phyloP scores from a whole-genome alignment of 2,797 vertebrate species.

The Sebastes jordani region DNA sequence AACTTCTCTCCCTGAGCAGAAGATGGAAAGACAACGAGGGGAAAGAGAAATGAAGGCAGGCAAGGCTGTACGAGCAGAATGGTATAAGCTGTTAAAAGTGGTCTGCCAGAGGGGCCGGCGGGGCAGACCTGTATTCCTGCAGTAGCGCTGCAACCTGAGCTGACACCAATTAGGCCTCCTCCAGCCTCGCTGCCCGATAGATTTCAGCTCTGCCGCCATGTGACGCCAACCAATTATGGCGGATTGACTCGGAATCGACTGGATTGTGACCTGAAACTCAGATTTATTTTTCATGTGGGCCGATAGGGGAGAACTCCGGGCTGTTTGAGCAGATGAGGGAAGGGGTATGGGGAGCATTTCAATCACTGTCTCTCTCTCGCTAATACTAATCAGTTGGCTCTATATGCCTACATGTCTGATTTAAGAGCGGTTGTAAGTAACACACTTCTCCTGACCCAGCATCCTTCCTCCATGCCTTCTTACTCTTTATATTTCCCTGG shows the following conservation, averaged over 20 bases:
- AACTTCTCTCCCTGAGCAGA: slow-evolving; percentile 1
- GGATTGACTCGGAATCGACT: slow-evolving; percentile 81
- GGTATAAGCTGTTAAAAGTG: slow-evolving; percentile 56
- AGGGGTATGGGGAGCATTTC: slow-evolving; percentile 71
- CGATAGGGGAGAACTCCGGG: slow-evolving; percentile 64
- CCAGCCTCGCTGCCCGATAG: slow-evolving; percentile 68
- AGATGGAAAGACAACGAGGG: slow-evolving; percentile 29
- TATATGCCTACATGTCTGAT: slow-evolving; percentile 73
- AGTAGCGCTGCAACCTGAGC: slow-evolving; percentile 71
- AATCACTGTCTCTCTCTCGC: slow-evolving; percentile 72
- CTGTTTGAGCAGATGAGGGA: slow-evolving; percentile 69
- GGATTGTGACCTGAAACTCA: slow-evolving; percentile 83
- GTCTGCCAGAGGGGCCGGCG: slow-evolving; percentile 44
- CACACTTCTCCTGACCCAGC: slow-evolving; percentile 73
- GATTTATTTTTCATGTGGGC: slow-evolving; percentile 82
- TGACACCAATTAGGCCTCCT: slow-evolving; percentile 84
- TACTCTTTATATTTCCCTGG: slow-evolving; percentile 65
- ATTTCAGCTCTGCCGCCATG: slow-evolving; percentile 72
- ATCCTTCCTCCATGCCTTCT: slow-evolving; percentile 48
- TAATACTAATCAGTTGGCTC: slow-evolving; percentile 70
- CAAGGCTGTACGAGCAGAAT: slow-evolving; percentile 31
- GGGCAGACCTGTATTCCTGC: slow-evolving; percentile 63
- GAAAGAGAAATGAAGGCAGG: slow-evolving; percentile 1
- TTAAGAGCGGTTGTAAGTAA: slow-evolving; percentile 76
- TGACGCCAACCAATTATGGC: slow-evolving; percentile 81